A percentile compares a stretch with the other conserved stretches of the same genome.
phyloP scores from a whole-genome alignment of 2,888 invertebrate genomes.

The Cheilosia scutellata region DNA sequence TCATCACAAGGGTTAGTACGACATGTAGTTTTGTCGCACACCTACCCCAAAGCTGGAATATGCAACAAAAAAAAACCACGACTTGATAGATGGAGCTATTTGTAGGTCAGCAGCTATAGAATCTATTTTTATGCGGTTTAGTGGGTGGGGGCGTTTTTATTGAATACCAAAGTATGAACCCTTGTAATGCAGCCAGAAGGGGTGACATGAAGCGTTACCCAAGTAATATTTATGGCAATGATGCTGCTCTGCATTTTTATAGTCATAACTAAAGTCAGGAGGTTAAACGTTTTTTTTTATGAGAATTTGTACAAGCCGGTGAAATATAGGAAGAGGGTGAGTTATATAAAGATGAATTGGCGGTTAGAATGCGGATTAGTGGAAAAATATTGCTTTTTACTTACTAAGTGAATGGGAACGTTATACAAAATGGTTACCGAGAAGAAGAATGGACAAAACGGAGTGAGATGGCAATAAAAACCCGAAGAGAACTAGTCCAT shows the following conservation, averaged over 20 bases:
- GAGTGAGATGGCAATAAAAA: too few species aligned
- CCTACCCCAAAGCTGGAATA: constrained; percentile 59
- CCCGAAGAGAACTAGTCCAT: too few species aligned
- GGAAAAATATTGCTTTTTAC: not conserved
- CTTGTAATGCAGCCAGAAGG: constrained; percentile 38
- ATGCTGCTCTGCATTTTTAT: constrained; percentile 61
- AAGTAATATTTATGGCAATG: constrained; percentile 64
- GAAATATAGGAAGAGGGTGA: not conserved
- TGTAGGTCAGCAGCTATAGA: constrained; percentile 72
- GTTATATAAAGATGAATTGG: not conserved
- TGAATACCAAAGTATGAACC: constrained; percentile 66
- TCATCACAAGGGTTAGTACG: constrained; percentile 35
- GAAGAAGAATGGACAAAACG: too few species aligned
- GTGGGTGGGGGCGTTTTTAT: constrained; percentile 28
- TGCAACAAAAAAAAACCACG: constrained; percentile 13
- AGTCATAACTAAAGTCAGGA: constrained; percentile 37
- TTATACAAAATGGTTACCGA: not conserved
- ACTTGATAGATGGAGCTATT: constrained; percentile 68
- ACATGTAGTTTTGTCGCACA: not conserved
- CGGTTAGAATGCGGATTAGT: not conserved
- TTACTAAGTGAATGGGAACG: not conserved
- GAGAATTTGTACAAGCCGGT: not conserved
- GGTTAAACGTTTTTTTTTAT: constrained; percentile 48
- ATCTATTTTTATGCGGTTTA: constrained; percentile 33
- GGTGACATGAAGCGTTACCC: constrained; percentile 34